These are phyloP conservation scores for Bombyx mandarina DNA, from an alignment of 1,140 invertebrate species.

Conservation along the genomic window DNA sequence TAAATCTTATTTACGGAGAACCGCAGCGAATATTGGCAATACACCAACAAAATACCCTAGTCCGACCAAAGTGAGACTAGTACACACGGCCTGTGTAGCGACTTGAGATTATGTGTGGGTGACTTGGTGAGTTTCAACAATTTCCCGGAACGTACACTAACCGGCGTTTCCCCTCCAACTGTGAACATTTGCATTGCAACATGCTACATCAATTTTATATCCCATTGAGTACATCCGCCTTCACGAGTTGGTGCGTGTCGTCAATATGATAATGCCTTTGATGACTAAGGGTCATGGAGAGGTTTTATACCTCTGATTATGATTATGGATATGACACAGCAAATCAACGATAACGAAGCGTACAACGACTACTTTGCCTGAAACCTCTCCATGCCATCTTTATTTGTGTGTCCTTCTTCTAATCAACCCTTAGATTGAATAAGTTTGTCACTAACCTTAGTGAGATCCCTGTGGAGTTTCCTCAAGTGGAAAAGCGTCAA, in stretches of 20 bases:
- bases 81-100: slow-evolving; percentile 20
- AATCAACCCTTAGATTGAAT: slow-evolving; percentile 6
- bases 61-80: slow-evolving; percentile 23
- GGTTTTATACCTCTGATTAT: slow-evolving; percentile 11
- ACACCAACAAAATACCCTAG: slow-evolving; percentile 30
- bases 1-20: slow-evolving; percentile 55
- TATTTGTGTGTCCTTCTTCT: slow-evolving; percentile 4
- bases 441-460: slow-evolving; percentile 71
- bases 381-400: slow-evolving; percentile 38
- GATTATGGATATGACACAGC: slow-evolving; percentile 19
- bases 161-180: slow-evolving; percentile 13
- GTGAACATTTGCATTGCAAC: slow-evolving; percentile 19
- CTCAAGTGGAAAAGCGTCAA: slow-evolving; percentile 88
- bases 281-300: slow-evolving; percentile 31
- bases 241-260: slow-evolving; percentile 16
- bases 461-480: slow-evolving; percentile 88
- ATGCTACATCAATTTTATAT: slow-evolving; percentile 25
- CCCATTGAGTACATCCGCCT: slow-evolving; percentile 10
- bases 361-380: slow-evolving; percentile 9
- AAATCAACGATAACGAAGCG: slow-evolving; percentile 23
- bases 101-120: slow-evolving; percentile 23
- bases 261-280: slow-evolving; percentile 16
- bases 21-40: slow-evolving; percentile 30
- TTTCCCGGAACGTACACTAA: slow-evolving; percentile 12
- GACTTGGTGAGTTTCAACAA: slow-evolving; percentile 26